Percentiles rank a stretch among this genome's conserved stretches.
Conservation (phyloP, 1,140 invertebrate species). For the Heliothis virescens region DNA sequence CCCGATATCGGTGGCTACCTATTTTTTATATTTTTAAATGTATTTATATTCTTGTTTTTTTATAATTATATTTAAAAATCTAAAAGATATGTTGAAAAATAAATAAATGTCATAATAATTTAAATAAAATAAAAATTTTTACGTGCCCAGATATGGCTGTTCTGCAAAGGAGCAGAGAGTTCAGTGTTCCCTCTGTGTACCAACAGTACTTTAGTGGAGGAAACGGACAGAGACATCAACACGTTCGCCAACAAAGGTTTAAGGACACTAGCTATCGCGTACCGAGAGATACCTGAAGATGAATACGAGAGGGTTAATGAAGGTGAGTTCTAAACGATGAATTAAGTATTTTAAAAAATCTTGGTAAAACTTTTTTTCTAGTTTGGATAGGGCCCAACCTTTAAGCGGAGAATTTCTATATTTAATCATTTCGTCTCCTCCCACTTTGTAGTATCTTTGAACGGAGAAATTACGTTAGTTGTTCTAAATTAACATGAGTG, state of each 20-base stretch:
- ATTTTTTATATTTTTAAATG: too few relatives aligned
- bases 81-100: too few relatives aligned
- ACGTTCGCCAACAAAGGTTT: slow-evolving; percentile 96
- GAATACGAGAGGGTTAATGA: slow-evolving; percentile 81
- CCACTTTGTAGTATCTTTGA: too few relatives aligned
- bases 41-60: too few relatives aligned
- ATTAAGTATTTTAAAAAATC: background rate
- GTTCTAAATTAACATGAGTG: too few relatives aligned
- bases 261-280: slow-evolving; percentile 94
- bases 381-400: background rate
- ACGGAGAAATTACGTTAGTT: too few relatives aligned
- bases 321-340: slow-evolving; percentile 62
- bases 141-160: slow-evolving; percentile 87
- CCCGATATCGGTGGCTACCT: too few relatives aligned
- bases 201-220: slow-evolving; percentile 87
- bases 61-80: too few relatives aligned
- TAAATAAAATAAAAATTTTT: too few relatives aligned
- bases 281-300: slow-evolving; percentile 88
- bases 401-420: too few relatives aligned
- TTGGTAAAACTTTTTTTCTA: background rate
- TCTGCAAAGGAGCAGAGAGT: slow-evolving; percentile 94
- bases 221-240: slow-evolving; percentile 94
- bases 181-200: slow-evolving; percentile 89
- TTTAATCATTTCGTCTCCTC: too few relatives aligned
- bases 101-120: too few relatives aligned